phyloP scores from a whole-genome alignment of 2,113 vertebrate species.

The Manacus vitellinus region DNA sequence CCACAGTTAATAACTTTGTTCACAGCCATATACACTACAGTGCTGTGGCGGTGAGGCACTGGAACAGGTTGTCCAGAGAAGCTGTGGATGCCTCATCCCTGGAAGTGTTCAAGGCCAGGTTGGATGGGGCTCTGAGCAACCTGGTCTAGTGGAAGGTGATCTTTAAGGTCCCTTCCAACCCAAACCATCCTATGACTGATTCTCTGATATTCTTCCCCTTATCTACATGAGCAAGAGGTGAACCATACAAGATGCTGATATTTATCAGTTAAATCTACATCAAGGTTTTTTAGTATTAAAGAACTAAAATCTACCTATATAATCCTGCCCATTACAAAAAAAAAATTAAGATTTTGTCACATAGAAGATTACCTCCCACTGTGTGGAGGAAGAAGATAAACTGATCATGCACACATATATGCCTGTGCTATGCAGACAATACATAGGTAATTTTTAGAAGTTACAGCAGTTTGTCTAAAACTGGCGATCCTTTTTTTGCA shows the following conservation, averaged over 20 bases:
- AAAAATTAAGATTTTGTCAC: neutral
- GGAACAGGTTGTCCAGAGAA: neutral
- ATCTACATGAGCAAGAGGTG: neutral
- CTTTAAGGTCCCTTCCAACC: neutral
- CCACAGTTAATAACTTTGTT: neutral
- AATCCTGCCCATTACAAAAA: neutral
- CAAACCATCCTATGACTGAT: neutral
- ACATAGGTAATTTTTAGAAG: neutral
- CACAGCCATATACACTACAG: neutral
- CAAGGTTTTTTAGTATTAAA: neutral
- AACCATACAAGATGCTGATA: neutral
- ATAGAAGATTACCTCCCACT: neutral
- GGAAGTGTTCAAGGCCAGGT: accelerated
- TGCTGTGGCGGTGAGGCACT: neutral
- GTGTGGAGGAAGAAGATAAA: neutral
- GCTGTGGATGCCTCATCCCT: too few relatives aligned
- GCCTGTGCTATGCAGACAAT: neutral
- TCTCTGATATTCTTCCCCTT: neutral
- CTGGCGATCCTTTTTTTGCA: neutral
- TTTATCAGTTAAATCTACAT: neutral
- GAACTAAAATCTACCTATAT: neutral
- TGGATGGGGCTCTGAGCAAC: neutral
- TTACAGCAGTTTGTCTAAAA: neutral
- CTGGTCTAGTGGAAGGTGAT: neutral
- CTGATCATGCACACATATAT: neutral